Percentiles rank a stretch among this genome's conserved stretches.
phyloP scores from a whole-genome alignment of 92 coral and sea anemone species.

The Hydrozoanthus gracilis region DNA sequence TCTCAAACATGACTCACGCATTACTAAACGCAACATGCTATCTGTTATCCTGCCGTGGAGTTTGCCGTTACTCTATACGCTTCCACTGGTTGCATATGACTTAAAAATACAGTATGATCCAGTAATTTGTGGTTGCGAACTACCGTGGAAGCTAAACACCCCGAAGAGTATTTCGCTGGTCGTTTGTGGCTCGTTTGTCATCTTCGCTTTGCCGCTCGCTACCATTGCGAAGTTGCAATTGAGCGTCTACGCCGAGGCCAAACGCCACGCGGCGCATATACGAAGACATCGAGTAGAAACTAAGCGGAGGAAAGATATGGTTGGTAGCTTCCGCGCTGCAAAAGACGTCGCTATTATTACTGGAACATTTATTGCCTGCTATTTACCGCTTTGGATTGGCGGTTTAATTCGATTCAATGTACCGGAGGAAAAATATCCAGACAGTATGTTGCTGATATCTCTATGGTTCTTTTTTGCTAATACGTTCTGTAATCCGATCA shows the following conservation, averaged over 20 bases:
- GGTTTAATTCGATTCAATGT: slow-evolving; percentile 3
- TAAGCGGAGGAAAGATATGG: background rate
- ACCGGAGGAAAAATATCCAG: slow-evolving; percentile 9
- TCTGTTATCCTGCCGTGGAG: background rate
- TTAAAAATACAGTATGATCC: slow-evolving; percentile 1
- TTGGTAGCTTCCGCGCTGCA: background rate
- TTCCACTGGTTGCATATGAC: background rate
- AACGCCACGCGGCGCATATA: background rate
- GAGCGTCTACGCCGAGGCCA: background rate
- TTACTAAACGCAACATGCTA: background rate
- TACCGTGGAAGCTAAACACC: background rate
- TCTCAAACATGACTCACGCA: background rate
- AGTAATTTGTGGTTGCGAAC: slow-evolving; percentile 19
- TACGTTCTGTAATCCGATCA: slow-evolving; percentile 5
- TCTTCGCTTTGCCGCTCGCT: background rate
- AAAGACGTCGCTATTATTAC: slow-evolving; percentile 14
- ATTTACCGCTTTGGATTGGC: slow-evolving; percentile 21
- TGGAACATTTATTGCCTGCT: background rate
- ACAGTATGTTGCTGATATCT: slow-evolving; percentile 12
- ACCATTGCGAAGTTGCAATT: background rate
- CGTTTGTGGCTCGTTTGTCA: background rate
- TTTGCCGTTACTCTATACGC: background rate
- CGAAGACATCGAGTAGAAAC: background rate
- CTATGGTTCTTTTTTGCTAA: slow-evolving; percentile 14
- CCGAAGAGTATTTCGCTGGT: background rate